phyloP scores from a whole-genome alignment of 2,888 invertebrate species.

The Cerastoderma edule region DNA sequence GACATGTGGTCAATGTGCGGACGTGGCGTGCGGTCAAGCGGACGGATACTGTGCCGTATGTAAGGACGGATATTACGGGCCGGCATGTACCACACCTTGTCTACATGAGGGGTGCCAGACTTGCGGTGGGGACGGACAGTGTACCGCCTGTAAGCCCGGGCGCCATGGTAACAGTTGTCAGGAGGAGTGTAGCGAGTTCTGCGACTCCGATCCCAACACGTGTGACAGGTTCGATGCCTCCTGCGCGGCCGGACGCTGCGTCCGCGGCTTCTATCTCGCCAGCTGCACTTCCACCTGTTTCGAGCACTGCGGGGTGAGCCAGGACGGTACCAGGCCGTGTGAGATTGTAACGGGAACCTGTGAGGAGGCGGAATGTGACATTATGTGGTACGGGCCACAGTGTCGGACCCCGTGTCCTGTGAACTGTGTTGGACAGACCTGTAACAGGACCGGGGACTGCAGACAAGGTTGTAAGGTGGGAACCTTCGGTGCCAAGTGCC shows the following conservation, averaged over 20 bases:
- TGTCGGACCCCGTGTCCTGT: constrained; percentile 35
- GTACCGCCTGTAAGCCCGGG: constrained; percentile 37
- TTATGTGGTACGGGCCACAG: constrained; percentile 41
- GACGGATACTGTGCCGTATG: constrained; percentile 38
- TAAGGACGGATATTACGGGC: constrained; percentile 40
- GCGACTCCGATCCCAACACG: constrained; percentile 8
- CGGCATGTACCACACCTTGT: constrained; percentile 35
- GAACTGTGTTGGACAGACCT: constrained; percentile 34
- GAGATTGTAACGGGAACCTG: constrained; percentile 39
- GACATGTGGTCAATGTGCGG: constrained; percentile 38
- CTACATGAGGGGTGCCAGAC: constrained; percentile 34
- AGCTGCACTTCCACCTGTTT: constrained; percentile 30
- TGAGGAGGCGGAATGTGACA: constrained; percentile 30
- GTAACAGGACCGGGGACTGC: constrained; percentile 46
- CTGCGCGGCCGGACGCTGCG: constrained; percentile 29
- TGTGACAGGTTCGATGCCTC: constrained; percentile 31
- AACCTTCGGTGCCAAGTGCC: constrained; percentile 41
- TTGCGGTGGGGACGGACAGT: constrained; percentile 42
- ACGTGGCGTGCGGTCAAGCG: constrained; percentile 33
- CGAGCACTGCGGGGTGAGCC: constrained; percentile 33
- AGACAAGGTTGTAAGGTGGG: constrained; percentile 36
- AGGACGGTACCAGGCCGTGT: constrained; percentile 29
- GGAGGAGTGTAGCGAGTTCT: constrained; percentile 35
- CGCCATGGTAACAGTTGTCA: constrained; percentile 37
- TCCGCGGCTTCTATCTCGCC: constrained; percentile 34